phyloP scores from a whole-genome alignment of 2,888 invertebrate genomes.

The Anthophora plumipes region DNA sequence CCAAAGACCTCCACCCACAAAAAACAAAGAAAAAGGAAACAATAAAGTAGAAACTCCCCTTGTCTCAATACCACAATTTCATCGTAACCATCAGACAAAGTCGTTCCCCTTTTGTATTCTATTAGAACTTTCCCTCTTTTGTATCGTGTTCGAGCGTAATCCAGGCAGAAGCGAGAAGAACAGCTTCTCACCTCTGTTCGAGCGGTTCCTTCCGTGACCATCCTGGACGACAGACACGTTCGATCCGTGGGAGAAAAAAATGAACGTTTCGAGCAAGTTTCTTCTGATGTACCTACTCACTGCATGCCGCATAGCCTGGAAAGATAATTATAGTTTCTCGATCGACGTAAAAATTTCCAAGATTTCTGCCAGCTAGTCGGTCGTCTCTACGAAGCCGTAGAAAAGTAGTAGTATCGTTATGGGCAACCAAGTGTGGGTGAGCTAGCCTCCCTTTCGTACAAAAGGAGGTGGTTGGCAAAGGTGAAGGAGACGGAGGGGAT shows the following conservation, averaged over 20 bases:
- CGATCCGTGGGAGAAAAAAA: constrained; percentile 47
- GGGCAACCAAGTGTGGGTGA: constrained; percentile 63
- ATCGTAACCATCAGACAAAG: neutral
- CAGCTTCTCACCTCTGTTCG: neutral
- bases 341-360: constrained; percentile 75
- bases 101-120: neutral
- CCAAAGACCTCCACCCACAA: too few species aligned
- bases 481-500: constrained; percentile 36
- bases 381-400: constrained; percentile 39
- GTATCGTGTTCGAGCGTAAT: neutral
- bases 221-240: constrained; percentile 47
- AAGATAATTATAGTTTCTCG: constrained; percentile 81
- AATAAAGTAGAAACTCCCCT: neutral
- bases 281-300: constrained; percentile 57
- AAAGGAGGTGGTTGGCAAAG: neutral
- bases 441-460: constrained; percentile 27
- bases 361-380: constrained; percentile 70
- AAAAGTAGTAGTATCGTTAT: constrained; percentile 62
- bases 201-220: constrained; percentile 47
- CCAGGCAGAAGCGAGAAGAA: neutral
- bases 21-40: too few species aligned
- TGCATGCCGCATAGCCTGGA: constrained; percentile 77
- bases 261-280: constrained; percentile 26
- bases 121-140: neutral
- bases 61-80: neutral